Evolutionary conservation across 2,113 vertebrate species (phyloP).

Genomic region (Heloderma charlesbogerti): DNA sequence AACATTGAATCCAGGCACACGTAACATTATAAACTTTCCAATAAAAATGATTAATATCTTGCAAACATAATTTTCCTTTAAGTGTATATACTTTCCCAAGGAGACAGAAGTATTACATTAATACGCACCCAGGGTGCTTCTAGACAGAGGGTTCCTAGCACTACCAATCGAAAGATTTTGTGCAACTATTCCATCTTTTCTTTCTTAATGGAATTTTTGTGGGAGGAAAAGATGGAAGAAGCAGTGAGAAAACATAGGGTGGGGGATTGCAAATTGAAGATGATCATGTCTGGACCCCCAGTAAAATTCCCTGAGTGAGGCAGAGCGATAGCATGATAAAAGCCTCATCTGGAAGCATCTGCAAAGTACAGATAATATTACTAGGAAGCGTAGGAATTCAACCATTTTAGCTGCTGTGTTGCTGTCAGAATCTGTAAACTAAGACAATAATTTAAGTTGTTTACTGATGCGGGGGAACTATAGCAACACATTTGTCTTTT

Average conservation of each 20-base stretch:
- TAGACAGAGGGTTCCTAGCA: no score
- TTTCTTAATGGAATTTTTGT: no score
- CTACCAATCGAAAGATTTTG: no score
- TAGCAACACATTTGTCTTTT: conserved; percentile 19
- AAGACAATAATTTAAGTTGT: conserved; percentile 15
- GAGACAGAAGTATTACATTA: conserved; percentile 4
- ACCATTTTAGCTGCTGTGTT: conserved; percentile 21
- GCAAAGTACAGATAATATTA: conserved; percentile 16
- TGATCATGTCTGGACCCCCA: no score
- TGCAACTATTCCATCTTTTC: no score
- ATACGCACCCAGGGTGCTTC: not conserved
- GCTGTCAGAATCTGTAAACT: conserved; percentile 24
- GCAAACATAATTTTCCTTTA: not conserved
- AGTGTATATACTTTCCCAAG: conserved; percentile 11
- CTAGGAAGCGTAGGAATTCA: not conserved
- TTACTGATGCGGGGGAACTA: conserved; percentile 8
- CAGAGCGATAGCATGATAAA: no score
- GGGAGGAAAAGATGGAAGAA: no score
- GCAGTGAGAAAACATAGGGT: no score
- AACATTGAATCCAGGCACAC: conserved; percentile 24
- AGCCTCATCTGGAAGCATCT: not conserved
- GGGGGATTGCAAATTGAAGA: no score
- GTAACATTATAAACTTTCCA: conserved; percentile 9
- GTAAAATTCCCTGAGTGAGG: no score
- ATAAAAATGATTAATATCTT: conserved; percentile 33